Base-by-base conservation (phyloP, 2,113 vertebrate genomes). In the Lepus europaeus region DNA sequence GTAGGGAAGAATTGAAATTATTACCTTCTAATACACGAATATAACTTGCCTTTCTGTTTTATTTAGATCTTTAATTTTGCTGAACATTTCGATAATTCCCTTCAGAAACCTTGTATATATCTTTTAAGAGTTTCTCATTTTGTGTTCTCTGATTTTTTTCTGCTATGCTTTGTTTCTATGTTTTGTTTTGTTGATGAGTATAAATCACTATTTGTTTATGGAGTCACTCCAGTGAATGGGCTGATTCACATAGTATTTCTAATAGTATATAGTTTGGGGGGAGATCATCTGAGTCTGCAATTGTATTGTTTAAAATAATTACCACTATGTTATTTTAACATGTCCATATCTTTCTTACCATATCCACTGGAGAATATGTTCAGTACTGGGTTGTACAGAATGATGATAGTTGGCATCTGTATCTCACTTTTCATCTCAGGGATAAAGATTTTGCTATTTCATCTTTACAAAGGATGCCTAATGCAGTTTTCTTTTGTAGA, bases 241-340 rank as follows among this genome's bases (percentile, higher is more conserved):
- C 70, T 66, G 84, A 68, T 51, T 90, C 16, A 11, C 23, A 25
- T 81, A n/a, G 33, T 85, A 74, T 61, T 90, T 74, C 23, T 72
- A 78, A 78, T 39, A 91, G 10, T 63, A 16, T n/a, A 14, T 70
- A 68, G 70, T 89, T 79, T 74, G 8, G 8, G 33, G 5, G 8
- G 68, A 20, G 3, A 49, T 74, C 31, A 25, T 79, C 5, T 23
- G 6, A 90, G 16, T 51, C 23, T 56, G 49, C 9, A 49, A 23
- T 79, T 88, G 36, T 61, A 2, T 90, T 89, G 23, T 63, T 31
- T 69, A 9, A 91, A 49, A 51, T 80, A 88, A 72, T 76, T 66
- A 31, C 20, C 83, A 36, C 29, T 25, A 79, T 82, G 76, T 79
- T 88, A 73, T 83, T 82, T 49, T 74, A 39, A 92, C 92, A 61